Base-by-base conservation (phyloP, 2,888 invertebrate species). In the Leucania comma region DNA sequence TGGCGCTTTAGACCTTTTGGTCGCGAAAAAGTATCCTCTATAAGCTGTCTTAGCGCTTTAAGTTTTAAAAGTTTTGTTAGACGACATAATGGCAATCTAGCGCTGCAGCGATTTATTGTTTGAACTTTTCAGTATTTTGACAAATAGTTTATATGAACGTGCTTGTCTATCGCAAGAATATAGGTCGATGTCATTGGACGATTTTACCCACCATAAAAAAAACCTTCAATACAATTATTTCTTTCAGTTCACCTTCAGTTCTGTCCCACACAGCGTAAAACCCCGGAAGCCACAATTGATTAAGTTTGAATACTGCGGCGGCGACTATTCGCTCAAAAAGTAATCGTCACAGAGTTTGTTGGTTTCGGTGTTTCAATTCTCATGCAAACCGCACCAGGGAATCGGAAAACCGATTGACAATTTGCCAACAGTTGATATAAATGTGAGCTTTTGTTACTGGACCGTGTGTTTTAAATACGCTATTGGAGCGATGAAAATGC, bases 351-450 rank as follows among this genome's bases (percentile, higher is more conserved):
- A 81, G 67, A 78, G 81, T 81, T 85, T 88, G 87, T 89, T 87
- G 86, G 83, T 87, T 85, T 83, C 84, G 72, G 79, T 81, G 84
- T 89, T 86, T 84, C 88, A 85, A 88, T 89, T 88, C 87, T 80
- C 85, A 86, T 87, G 85, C 84, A 86, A 89, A 88, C 90, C 88
- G 83, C 89, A 85, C 78, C 81, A 81, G 56, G 72, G 80, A 86
- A 86, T 86, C 84, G 82, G 75, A 72, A 79, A 82, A 83, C 75
- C 84, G 85, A 89, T 89, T 89, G 89, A 82, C 89, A 89, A 88
- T 88, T 88, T 86, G 82, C 86, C 85, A 88, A 84, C 84, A 77
- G 69, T 78, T 73, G 72, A 76, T 75, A 81, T 74, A 77, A 81
- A 80, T 67, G 66, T 72, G 72, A 68, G 75, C 64, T 79, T 73